These are phyloP conservation scores for Serilophus lunatus DNA, from an alignment of 2,113 vertebrate genomes.

Conservation along the genomic window DNA sequence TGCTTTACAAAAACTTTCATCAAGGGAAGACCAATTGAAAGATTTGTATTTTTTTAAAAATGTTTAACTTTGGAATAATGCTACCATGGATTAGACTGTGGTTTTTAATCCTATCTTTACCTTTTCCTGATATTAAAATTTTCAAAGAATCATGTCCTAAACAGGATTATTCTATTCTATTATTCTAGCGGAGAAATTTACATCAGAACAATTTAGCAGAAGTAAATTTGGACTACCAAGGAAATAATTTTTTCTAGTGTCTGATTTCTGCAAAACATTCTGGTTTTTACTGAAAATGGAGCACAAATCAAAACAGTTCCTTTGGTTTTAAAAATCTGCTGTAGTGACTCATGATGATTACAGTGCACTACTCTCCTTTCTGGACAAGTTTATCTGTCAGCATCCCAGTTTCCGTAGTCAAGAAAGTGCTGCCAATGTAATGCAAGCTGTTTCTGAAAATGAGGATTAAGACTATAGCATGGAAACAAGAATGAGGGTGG, in stretches of 20 bases:
- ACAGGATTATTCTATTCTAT: too few relatives aligned
- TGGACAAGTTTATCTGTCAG: neutral
- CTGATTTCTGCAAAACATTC: neutral
- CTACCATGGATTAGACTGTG: neutral
- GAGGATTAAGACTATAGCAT: neutral
- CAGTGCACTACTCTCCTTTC: neutral
- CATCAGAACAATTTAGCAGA: neutral
- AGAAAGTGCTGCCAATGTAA: neutral
- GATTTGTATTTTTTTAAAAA: accelerated
- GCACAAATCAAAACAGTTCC: neutral
- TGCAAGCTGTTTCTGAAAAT: neutral
- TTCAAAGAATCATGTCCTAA: neutral
- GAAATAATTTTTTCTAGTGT: neutral
- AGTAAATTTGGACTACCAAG: neutral
- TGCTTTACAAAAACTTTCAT: neutral
- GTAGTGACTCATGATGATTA: neutral
- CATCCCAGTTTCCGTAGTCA: neutral
- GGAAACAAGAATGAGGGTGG: neutral
- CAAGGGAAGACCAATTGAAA: neutral
- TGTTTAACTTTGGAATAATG: neutral
- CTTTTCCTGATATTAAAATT: neutral
- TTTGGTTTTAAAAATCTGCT: neutral
- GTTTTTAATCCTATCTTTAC: neutral
- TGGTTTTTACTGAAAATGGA: neutral
- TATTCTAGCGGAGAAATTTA: neutral